phyloP scores from a whole-genome alignment of 2,797 vertebrate species.

The Gastrophryne carolinensis region DNA sequence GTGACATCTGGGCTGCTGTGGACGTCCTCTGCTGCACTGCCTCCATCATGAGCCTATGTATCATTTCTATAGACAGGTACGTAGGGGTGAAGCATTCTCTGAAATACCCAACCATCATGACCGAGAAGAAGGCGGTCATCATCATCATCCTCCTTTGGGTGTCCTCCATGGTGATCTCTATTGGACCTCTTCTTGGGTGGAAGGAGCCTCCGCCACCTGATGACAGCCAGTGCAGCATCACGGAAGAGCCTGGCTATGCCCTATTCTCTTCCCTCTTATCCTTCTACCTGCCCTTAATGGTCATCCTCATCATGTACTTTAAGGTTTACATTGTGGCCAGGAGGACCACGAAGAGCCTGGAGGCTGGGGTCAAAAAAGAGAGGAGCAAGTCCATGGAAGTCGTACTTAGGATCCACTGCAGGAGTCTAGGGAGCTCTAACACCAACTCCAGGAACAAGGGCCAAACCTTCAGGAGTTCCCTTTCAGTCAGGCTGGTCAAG shows the following conservation, averaged over 20 bases:
- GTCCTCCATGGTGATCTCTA: slow-evolving; percentile 89
- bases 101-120: slow-evolving; percentile 97
- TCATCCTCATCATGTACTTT: slow-evolving; percentile 97
- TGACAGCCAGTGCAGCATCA: slow-evolving; percentile 89
- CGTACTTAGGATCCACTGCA: slow-evolving; percentile 91
- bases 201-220: slow-evolving; percentile 89
- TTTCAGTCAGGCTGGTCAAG: slow-evolving; percentile 92
- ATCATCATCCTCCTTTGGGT: slow-evolving; percentile 89
- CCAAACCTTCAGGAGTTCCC: slow-evolving; percentile 89
- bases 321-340: slow-evolving; percentile 94
- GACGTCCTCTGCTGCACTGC: slow-evolving; percentile 98
- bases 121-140: slow-evolving; percentile 83
- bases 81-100: slow-evolving; percentile 94
- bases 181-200: slow-evolving; percentile 95
- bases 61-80: slow-evolving; percentile 96
- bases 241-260: slow-evolving; percentile 93
- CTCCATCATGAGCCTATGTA: slow-evolving; percentile 96
- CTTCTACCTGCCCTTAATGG: slow-evolving; percentile 92
- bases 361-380: slow-evolving; percentile 93
- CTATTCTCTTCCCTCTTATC: slow-evolving; percentile 96
- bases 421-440: slow-evolving; percentile 78
- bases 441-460: slow-evolving; percentile 75
- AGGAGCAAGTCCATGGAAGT: slow-evolving; percentile 89
- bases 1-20: slow-evolving; percentile 97
- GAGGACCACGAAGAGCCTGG: slow-evolving; percentile 88